Conservation (phyloP, 2,888 invertebrate genomes). For the Chaetogeoica ovagalla region DNA sequence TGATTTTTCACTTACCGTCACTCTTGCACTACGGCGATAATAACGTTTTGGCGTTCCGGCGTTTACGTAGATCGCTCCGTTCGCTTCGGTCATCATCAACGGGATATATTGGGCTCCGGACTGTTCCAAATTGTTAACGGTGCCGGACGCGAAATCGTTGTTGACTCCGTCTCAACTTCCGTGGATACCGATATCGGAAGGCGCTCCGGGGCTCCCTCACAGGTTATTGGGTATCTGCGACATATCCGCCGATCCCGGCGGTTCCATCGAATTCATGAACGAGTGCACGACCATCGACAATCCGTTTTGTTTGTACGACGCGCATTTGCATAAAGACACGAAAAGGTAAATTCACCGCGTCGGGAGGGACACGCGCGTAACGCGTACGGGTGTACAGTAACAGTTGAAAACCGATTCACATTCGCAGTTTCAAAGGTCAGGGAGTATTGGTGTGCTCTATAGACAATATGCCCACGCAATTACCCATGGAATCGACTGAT, state of each 20-base stretch:
- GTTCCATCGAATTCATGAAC: conserved; percentile 98
- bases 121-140: conserved; percentile 92
- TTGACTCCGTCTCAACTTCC: conserved; percentile 86
- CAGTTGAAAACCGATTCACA: not conserved
- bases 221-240: conserved; percentile 95
- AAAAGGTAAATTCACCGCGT: conserved; percentile 67
- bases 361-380: not conserved
- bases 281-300: conserved; percentile 99
- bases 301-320: conserved; percentile 99
- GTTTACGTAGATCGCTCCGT: conserved; percentile 80
- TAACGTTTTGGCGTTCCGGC: not conserved
- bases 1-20: not conserved
- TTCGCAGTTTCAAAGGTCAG: conserved; percentile 67
- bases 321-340: conserved; percentile 94
- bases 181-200: conserved; percentile 87
- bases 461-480: conserved; percentile 99
- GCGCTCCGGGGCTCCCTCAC: conserved; percentile 85
- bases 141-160: conserved; percentile 96
- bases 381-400: no score
- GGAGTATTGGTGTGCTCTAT: conserved; percentile 99
- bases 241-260: conserved; percentile 98
- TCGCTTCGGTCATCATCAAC: conserved; percentile 94
- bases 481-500: conserved; percentile 95
- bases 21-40: not conserved
- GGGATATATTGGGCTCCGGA: conserved; percentile 99